Evolutionary conservation across 2,113 vertebrate species (phyloP).

Genomic region (Catagonus wagneri): DNA sequence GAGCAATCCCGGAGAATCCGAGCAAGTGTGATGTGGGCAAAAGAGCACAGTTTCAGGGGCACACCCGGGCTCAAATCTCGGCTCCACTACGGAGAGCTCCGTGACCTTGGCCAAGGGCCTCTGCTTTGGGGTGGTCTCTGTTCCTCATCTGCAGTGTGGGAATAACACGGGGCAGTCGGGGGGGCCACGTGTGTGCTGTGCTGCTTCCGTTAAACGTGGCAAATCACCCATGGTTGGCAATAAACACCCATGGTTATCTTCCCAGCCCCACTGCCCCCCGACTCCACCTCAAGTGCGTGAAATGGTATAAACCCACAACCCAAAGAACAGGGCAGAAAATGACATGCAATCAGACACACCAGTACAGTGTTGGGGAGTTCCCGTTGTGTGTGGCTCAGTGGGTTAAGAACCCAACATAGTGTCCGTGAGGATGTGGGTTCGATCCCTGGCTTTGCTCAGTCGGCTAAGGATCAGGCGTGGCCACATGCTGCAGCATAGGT

Average conservation of each 20-base stretch:
- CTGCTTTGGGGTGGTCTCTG: not conserved
- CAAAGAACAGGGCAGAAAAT: not conserved
- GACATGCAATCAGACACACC: not conserved
- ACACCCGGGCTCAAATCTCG: not conserved
- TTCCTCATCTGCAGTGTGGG: not conserved
- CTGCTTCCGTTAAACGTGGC: not conserved
- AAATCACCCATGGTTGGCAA: no score
- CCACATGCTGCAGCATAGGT: no score
- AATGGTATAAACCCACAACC: not conserved
- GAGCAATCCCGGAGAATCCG: not conserved
- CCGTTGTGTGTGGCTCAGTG: no score
- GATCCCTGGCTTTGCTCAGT: no score
- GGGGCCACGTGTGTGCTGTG: rapidly evolving
- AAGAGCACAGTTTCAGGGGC: not conserved
- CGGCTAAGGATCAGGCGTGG: no score
- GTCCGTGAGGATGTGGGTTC: no score
- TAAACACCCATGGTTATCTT: not conserved
- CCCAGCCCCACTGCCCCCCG: not conserved
- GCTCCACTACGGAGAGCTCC: not conserved
- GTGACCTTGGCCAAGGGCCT: not conserved
- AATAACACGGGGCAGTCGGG: rapidly evolving
- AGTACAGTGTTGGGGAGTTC: not conserved
- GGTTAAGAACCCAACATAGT: no score
- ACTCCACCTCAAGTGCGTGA: not conserved
- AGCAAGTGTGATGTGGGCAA: not conserved